Evolutionary conservation across 2,888 invertebrate genomes (phyloP), one percentile per base, ranked within the genome.

Genomic region (Epinotia brunnichana): DNA sequence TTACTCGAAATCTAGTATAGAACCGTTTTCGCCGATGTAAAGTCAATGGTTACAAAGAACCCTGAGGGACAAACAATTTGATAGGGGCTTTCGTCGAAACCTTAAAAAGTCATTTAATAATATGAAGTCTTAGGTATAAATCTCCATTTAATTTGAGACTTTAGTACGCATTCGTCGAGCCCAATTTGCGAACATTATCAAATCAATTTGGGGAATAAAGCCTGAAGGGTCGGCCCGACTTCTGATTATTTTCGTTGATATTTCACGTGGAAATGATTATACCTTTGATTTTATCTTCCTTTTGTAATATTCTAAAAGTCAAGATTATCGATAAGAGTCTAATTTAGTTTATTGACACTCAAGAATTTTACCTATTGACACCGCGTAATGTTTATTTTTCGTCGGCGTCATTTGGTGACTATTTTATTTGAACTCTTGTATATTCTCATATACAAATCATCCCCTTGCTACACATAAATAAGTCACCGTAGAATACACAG

Each of bases 181-280:
- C 80, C 79, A 82, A 84, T 82, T 84, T 81, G 77, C 51, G 76
- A 81, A 82, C 79, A 81, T 80, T 84, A 80, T 81, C 70, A 62
- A 77, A 74, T 77, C 80, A 82, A 83, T 85, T 83, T 82, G 80
- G 78, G 69, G 76, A 78, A 78, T 75, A 76, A 75, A 80, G 74
- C 77, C 78, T 77, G 62, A 78, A 81, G 78, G 76, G 70, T 70
- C 77, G 78, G 75, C 77, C 76, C 80, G 80, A 81, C 81, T 82
- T 80, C 77, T 80, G 80, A 82, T 82, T 82, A 82, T 81, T 79
- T 78, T 77, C 74, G 74, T 51, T 73, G 73, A 53, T 69, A 68
- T 53, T 63, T 69, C 62, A 73, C 73, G 63, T 69, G 69, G 59
- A 73, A 72, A 72, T 72, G 54, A 68, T 72, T 68, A 59, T 73